These are phyloP conservation scores for Cyanoramphus novaezelandiae DNA, from an alignment of 2,113 vertebrate genomes.

Conservation along the genomic window DNA sequence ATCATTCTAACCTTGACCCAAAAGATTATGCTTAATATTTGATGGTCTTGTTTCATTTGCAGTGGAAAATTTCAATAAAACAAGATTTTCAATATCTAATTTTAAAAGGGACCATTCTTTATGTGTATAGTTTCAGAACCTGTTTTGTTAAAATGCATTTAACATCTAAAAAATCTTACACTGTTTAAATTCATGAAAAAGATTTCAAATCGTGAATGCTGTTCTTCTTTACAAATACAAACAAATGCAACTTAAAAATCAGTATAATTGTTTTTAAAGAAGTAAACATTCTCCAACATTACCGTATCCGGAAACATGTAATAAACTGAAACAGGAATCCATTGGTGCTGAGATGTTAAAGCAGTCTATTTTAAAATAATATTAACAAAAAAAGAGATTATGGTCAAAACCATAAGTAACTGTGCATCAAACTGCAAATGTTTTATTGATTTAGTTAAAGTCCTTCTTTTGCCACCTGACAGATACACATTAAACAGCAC, in stretches of 20 bases:
- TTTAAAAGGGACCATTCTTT: neutral
- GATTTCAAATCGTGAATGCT: neutral
- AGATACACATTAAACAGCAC: neutral
- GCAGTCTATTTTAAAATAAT: constrained; percentile 23
- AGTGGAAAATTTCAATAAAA: neutral
- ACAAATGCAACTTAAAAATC: neutral
- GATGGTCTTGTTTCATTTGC: neutral
- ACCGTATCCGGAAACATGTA: neutral
- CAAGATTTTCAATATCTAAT: neutral
- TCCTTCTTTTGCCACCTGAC: neutral
- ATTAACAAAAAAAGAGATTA: constrained; percentile 10
- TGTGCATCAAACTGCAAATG: neutral
- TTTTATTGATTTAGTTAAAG: neutral
- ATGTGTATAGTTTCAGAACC: neutral
- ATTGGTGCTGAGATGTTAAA: neutral
- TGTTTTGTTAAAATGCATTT: neutral
- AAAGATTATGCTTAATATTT: neutral
- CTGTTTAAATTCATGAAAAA: neutral
- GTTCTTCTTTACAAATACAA: neutral
- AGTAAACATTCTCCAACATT: neutral
- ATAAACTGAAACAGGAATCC: neutral
- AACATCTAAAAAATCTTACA: neutral
- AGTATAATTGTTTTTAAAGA: neutral
- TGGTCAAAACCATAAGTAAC: neutral
- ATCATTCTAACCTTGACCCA: neutral